Base-by-base conservation (phyloP, 2,888 invertebrate genomes). In the Clepsis dumicolana region DNA sequence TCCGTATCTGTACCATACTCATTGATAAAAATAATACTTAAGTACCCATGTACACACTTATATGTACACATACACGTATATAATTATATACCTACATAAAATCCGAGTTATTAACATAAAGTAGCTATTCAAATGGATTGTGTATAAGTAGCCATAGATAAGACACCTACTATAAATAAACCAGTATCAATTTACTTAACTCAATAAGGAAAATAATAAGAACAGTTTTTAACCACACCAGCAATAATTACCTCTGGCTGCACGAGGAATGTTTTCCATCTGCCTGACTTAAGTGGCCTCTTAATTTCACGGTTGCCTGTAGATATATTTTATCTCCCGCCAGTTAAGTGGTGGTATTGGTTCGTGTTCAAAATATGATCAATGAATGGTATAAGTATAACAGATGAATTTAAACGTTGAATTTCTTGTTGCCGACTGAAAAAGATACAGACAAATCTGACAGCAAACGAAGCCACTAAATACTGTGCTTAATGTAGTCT, bases 241-340 rank as follows among this genome's bases (percentile, higher is more conserved):
- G 32, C 56, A 67, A 62, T 56, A 21, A 32, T 57, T 12, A 25
- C 27, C 27, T 41, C 27, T 68, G 50, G 54, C 18, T 16, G 12
- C 18, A 32, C 21, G 24, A 32, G 41, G 62, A 62, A 57, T 63
- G 44, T 59, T 16, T 44, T 61, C 35, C 54, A 59, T 70, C 71
- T 54, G 41, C 59, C 64, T 59, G 63, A 72, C 57, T 72, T 68
- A 72, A 72, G 67, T 68, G 70, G 67, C 59, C 65, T 67, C 66
- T 67, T 70, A 64, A 66, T 64, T 61, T 35, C 59, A 59, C 57
- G 66, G 65, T 41, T 63, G 57, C 57, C 29, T 32, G 29, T 44
- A 52, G 52, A 56, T 41, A 53, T 54, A 41, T 54, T 61, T 54
- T 57, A 65, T 65, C 68, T 54, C 57, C 18, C 59, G 35, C 44